Base-by-base conservation (phyloP, 2,113 vertebrate species). In the Gambusia holbrooki region DNA sequence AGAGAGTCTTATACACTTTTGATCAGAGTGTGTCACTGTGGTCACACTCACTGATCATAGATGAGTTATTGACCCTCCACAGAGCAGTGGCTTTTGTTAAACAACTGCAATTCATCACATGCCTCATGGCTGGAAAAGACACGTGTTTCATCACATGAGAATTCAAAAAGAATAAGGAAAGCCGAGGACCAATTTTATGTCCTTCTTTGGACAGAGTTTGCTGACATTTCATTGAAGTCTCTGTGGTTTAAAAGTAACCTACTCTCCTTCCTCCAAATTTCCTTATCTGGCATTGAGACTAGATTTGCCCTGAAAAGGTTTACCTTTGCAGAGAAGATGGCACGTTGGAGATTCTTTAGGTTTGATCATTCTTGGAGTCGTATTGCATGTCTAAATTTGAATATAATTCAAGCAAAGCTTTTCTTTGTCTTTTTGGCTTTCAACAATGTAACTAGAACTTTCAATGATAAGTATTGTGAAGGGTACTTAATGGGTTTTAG, bases 41-140 rank as follows among this genome's bases (percentile, higher is more conserved):
- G 91, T 91, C 90, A 90, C 92, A 90, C 87, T 89, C 74, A 15
- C 80, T 89, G 92, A 88, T 90, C 91, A 87, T 79, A 90, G 91
- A 94, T 94, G 90, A 94, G 89, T 92, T 92, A 91, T 92, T 94
- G 91, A 92, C 89, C 93, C 89, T 83, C 83, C 42, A 13, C 81
- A 88, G 82, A 91, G 90, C 85, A 86, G 79, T 85, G 80, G 88
- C 87, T 83, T 81, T 75, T 45, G 76, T 68, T 82, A 77, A 89
- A 87, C 86, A 69, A 83, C 83, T 84, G 88, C 84, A 88, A 93
- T 93, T 91, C 88, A 93, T 93, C 91, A 93, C 69, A 82, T 76
- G 85, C 81, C 68, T 79, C 66, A 7, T 73, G 75, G 73, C 71
- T 70, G 65, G 78, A 76, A 81, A 92, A 84, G 84, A 87, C 88